Base-by-base conservation (phyloP, 2,113 vertebrate species). In the Dasyornis broadbenti region DNA sequence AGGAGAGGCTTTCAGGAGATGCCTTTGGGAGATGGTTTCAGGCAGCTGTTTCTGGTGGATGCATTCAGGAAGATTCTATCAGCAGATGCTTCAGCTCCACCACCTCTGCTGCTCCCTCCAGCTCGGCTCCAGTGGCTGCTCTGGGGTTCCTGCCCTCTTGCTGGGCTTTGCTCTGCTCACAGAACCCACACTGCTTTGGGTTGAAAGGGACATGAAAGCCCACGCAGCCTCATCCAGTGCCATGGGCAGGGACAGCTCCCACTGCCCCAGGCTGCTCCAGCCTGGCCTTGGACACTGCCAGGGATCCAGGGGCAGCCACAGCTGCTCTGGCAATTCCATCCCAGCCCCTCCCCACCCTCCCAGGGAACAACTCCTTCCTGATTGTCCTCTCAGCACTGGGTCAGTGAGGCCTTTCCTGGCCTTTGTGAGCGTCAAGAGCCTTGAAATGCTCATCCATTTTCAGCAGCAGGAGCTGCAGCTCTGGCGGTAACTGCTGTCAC, bases 121-220 rank as follows among this genome's bases (percentile, higher is more conserved):
- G 77, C 91, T 91, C 54, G 81, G 72, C 40, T 77, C 39, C 79
- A 82, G 87, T 18, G 87, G 65, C n/a, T 90, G 82, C 76, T 80
- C 94, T 18, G 84, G 82, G 80, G 94, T 94, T 66, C 90, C 90
- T 61, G 90, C 94, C 39, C 40, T 15, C 18, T 82, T 89, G 9
- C 86, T 94, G 65, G 93, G 82, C 66, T 94, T 95, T 52, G 90
- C 91, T 60, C 59, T 93, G 54, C 42, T 96, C n/a, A 30, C 3
- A 44, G 44, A 65, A 73, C 93, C 80, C 22, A 65, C 17, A 22
- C 15, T 57, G 33, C 8, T 33, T 80, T 81, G 33, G 17, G 22
- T 28, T 33, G 28, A 37, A 59, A 65, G 15, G 27, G 23, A 24
- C 13, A 6, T n/a, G 9, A 73, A 66, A 59, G 10, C 2, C 23